phyloP scores from a whole-genome alignment of 2,113 vertebrate species.

The Colaptes auratus region DNA sequence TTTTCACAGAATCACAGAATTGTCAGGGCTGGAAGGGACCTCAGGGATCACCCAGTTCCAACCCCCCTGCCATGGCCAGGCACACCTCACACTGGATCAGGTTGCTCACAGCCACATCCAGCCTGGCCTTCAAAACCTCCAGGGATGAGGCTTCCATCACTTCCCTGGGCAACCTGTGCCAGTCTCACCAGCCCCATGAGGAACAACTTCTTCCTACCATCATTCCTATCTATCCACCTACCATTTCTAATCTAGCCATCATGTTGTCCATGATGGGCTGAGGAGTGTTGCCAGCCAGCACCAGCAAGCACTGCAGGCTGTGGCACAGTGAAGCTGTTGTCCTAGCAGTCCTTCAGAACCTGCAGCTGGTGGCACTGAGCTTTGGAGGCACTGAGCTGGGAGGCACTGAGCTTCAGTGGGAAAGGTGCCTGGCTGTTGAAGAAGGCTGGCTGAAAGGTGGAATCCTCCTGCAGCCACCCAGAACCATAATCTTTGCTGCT shows the following conservation, averaged over 20 bases:
- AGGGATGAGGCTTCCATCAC: too few species aligned
- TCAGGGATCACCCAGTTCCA: too few species aligned
- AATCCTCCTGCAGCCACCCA: background rate
- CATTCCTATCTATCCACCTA: too few species aligned
- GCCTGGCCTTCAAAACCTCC: too few species aligned
- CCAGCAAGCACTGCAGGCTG: background rate
- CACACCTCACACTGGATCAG: too few species aligned
- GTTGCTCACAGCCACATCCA: too few species aligned
- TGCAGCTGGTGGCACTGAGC: background rate
- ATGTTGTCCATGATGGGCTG: background rate
- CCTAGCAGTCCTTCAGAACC: background rate
- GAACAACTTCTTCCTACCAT: too few species aligned
- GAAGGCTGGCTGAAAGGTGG: background rate
- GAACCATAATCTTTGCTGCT: background rate
- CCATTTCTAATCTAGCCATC: too few species aligned
- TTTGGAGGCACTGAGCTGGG: background rate
- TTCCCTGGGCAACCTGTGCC: too few species aligned
- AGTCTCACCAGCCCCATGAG: too few species aligned
- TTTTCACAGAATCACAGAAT: background rate
- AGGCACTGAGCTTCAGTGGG: background rate
- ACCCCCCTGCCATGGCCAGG: too few species aligned
- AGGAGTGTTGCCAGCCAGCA: background rate
- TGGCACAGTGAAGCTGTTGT: background rate
- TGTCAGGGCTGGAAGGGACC: too few species aligned
- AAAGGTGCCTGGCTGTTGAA: background rate